These are phyloP conservation scores for Cyprinodon diabolis DNA, from an alignment of 2,797 vertebrate genomes.

Conservation along the genomic window DNA sequence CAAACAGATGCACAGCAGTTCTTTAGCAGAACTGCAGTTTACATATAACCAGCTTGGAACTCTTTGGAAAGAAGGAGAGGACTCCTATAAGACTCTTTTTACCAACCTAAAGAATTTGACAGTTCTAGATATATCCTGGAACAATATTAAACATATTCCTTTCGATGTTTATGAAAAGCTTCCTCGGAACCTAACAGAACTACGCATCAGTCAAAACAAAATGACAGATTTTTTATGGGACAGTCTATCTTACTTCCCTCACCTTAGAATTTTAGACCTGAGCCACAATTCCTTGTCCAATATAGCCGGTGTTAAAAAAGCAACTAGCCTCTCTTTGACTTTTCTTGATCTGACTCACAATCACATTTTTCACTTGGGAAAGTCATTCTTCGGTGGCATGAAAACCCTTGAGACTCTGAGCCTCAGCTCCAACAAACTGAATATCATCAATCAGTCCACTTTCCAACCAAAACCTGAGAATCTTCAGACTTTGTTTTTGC, in stretches of 20 bases:
- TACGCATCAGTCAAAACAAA: constrained; percentile 67
- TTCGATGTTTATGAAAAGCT: constrained; percentile 60
- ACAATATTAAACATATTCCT: constrained; percentile 69
- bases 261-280: constrained; percentile 76
- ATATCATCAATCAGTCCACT: constrained; percentile 73
- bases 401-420: constrained; percentile 69
- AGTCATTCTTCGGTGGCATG: constrained; percentile 59
- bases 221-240: constrained; percentile 76
- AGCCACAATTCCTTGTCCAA: constrained; percentile 72
- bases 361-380: constrained; percentile 71
- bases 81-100: constrained; percentile 72
- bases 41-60: constrained; percentile 74
- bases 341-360: constrained; percentile 79
- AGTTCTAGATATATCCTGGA: constrained; percentile 81
- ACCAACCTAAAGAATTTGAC: constrained; percentile 74
- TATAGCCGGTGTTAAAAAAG: constrained; percentile 56
- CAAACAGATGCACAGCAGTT: constrained; percentile 70
- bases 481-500: constrained; percentile 70
- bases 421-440: constrained; percentile 79
- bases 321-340: constrained; percentile 61
- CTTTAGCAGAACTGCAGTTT: constrained; percentile 81
- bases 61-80: constrained; percentile 77
- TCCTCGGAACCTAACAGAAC: constrained; percentile 68
- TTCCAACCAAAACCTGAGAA: constrained; percentile 54
- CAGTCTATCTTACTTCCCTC: constrained; percentile 59